Evolutionary conservation across 2,888 invertebrate species (phyloP).

Genomic region (Drosophila lacicola): DNA sequence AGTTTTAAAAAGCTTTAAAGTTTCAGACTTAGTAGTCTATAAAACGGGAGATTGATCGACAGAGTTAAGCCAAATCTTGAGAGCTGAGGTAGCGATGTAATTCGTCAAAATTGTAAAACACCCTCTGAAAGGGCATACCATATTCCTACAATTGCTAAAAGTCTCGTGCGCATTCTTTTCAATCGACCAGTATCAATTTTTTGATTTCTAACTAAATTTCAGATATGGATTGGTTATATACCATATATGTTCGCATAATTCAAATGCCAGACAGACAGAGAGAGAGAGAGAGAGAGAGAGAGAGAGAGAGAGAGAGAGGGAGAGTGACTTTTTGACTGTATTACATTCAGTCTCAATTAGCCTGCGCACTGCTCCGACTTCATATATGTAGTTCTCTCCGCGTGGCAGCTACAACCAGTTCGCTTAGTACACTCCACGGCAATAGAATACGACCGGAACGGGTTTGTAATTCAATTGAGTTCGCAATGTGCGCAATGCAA

Average conservation of each 20-base stretch:
- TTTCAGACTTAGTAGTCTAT: too few relatives aligned
- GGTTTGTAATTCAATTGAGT: conserved; percentile 45
- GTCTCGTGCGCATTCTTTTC: conserved; percentile 19
- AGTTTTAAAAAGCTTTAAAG: background rate
- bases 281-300: background rate
- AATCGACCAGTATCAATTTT: conserved; percentile 23
- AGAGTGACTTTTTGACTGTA: background rate
- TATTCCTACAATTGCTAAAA: conserved; percentile 18
- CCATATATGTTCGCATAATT: conserved; percentile 34
- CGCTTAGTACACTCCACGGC: conserved; percentile 37
- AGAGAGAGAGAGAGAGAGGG: background rate
- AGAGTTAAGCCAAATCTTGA: background rate
- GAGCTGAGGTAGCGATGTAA: background rate
- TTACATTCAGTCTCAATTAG: conserved; percentile 7
- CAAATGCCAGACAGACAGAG: conserved; percentile 32
- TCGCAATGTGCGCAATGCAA: conserved; percentile 3
- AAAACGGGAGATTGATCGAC: background rate
- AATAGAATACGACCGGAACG: conserved; percentile 56
- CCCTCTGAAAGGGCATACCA: background rate
- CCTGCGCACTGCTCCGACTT: conserved; percentile 6
- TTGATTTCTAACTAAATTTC: conserved; percentile 19
- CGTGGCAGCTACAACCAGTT: conserved; percentile 55
- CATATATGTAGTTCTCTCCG: conserved; percentile 5
- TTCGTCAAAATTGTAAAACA: background rate
- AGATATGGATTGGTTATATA: conserved; percentile 14